Evolutionary conservation across 2,113 vertebrate genomes (phyloP).

Genomic region (Charina bottae): DNA sequence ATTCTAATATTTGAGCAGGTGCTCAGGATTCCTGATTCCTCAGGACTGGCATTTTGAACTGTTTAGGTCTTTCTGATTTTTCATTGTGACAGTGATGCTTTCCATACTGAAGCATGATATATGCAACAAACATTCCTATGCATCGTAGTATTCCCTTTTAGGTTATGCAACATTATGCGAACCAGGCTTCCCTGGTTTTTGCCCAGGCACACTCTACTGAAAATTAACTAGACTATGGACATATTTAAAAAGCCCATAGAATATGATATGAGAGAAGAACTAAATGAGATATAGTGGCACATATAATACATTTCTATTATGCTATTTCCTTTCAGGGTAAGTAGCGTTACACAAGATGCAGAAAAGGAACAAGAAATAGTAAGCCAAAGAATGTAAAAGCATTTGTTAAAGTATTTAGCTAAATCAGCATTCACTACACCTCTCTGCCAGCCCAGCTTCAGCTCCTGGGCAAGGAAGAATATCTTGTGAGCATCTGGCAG

Average conservation of each 20-base stretch:
- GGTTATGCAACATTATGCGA: background rate
- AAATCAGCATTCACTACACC: background rate
- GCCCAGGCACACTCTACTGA: background rate
- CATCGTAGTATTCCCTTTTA: background rate
- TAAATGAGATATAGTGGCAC: background rate
- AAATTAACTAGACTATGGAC: background rate
- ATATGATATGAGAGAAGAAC: background rate
- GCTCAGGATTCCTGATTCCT: background rate
- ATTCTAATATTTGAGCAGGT: background rate
- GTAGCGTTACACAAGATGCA: background rate
- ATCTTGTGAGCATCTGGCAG: background rate
- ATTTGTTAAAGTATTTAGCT: background rate
- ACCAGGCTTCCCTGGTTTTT: background rate
- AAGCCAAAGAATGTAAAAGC: background rate
- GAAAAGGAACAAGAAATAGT: background rate
- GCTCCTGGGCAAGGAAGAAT: too few relatives aligned
- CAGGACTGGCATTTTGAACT: background rate
- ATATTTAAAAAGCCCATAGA: background rate
- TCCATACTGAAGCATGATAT: background rate
- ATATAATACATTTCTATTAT: background rate
- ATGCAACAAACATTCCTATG: too few relatives aligned
- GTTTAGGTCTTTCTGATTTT: background rate
- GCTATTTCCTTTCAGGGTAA: background rate
- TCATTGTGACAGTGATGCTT: background rate
- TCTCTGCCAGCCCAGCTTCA: background rate